Evolutionary conservation across 1,140 invertebrate genomes (phyloP), one percentile per base, ranked within the genome.

Genomic region (Ruditapes philippinarum): DNA sequence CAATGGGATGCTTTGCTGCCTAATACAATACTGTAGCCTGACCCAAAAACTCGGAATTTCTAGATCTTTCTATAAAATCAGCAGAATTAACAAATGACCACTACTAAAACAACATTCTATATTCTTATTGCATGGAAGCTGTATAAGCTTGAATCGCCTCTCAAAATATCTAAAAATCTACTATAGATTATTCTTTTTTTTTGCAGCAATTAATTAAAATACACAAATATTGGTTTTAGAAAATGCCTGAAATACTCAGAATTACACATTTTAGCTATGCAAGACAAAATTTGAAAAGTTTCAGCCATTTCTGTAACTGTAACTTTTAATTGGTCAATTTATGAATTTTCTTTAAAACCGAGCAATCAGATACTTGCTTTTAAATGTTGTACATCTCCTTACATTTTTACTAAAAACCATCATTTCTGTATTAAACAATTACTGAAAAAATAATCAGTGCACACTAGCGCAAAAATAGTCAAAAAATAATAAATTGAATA

Each of bases 1-100:
- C 25, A 54, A 78, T 78, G 74, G 25, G 42, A 78, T 78, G 74
- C 42, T 28, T 70, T 78, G 74, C 74, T 78, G 74, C 74, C 74
- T 78, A 70, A 22, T 49, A 17, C 33, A 54, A 78, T 78, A 54
- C 9, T 78, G 42, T 33, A 54, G 74, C 14, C n/a, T 7, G 65
- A 40, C 65, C 31, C n/a, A 19, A n/a, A 31, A 65, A 19, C 54
- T n/a, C 14, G 38, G 36, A 31, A 5, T 70, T 0, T 38, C 33
- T 33, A 22, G 0, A 28, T 4, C 14, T 22, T n/a, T 70, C 65
- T 19, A 38, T 70, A 4, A 12, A 31, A 22, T 38, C 33, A 70
- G 65, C 33, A 38, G 65, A 33, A 70, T 36, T 70, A 38, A 25
- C 14, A 1, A 11, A n/a, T 62, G 57, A 62, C 28, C 57, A 62